A percentile compares a stretch with the other conserved stretches of the same genome.
phyloP scores from a whole-genome alignment of 2,797 vertebrate genomes.

The Syngnathus acus region DNA sequence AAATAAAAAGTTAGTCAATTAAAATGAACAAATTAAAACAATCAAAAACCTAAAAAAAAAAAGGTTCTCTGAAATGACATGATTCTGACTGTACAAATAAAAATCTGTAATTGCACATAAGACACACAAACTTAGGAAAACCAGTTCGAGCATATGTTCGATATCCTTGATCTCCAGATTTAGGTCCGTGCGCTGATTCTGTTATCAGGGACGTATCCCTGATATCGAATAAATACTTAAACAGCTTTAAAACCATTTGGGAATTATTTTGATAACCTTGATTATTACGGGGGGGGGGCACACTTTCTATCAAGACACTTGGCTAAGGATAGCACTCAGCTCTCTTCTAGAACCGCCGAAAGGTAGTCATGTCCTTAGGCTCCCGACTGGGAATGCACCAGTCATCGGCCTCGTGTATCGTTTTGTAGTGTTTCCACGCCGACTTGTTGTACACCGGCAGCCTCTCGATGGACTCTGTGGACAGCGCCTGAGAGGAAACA shows the following conservation, averaged over 20 bases:
- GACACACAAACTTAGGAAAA: background rate
- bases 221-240: background rate
- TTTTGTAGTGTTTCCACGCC: constrained; percentile 94
- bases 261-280: too few species aligned
- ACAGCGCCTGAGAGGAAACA: constrained; percentile 78
- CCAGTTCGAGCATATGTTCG: background rate
- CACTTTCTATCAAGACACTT: background rate
- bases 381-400: constrained; percentile 97
- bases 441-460: constrained; percentile 97
- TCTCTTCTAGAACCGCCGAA: constrained; percentile 77
- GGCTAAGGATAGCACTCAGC: background rate
- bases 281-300: background rate
- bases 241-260: background rate
- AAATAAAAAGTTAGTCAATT: too few species aligned
- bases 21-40: background rate
- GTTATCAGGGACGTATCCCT: background rate
- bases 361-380: constrained; percentile 96
- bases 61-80: background rate
- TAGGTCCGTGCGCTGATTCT: background rate
- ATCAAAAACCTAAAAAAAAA: background rate
- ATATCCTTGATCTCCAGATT: background rate
- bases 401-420: constrained; percentile 89
- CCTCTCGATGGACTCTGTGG: constrained; percentile 91
- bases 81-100: background rate
- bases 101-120: background rate